Percentiles rank a stretch among this genome's conserved stretches.
phyloP scores from a whole-genome alignment of 2,797 vertebrate genomes.

The Labroides dimidiatus region DNA sequence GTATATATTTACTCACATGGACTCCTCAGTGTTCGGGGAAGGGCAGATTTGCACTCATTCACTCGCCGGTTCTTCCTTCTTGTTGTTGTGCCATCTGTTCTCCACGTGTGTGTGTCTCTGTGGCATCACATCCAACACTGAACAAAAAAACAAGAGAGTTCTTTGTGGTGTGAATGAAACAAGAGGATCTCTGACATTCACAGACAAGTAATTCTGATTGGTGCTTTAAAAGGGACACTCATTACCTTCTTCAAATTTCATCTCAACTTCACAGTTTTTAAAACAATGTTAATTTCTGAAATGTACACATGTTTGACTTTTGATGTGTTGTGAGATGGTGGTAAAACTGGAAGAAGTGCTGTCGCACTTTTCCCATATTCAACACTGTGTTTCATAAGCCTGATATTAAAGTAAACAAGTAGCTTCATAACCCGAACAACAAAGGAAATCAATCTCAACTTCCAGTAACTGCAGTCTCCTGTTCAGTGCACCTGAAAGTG shows the following conservation, averaged over 20 bases:
- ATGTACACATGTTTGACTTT: slow-evolving; percentile 38
- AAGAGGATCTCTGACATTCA: slow-evolving; percentile 20
- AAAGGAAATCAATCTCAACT: slow-evolving; percentile 16
- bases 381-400: slow-evolving; percentile 29
- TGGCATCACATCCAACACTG: slow-evolving; percentile 21
- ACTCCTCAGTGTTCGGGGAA: slow-evolving; percentile 9
- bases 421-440: slow-evolving; percentile 20
- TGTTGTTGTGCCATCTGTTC: slow-evolving; percentile 56
- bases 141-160: slow-evolving; percentile 4
- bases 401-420: slow-evolving; percentile 16
- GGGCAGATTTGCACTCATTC: slow-evolving; percentile 48
- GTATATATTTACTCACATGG: slow-evolving; percentile 3
- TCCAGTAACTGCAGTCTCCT: slow-evolving; percentile 45
- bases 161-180: slow-evolving; percentile 33
- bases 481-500: slow-evolving; percentile 43
- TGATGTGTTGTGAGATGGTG: slow-evolving; percentile 35
- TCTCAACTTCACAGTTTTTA: slow-evolving; percentile 22
- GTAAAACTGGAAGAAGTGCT: slow-evolving; percentile 46
- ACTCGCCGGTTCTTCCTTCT: slow-evolving; percentile 31
- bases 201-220: slow-evolving; percentile 36
- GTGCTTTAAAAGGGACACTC: slow-evolving; percentile 38
- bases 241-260: slow-evolving; percentile 49
- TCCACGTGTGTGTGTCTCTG: slow-evolving; percentile 7
- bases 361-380: slow-evolving; percentile 36
- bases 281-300: slow-evolving; percentile 25